Evolutionary conservation across 92 coral and sea anemone genomes (phyloP), one percentile per base, ranked within the genome.

Genomic region (Pocillopora grandis): DNA sequence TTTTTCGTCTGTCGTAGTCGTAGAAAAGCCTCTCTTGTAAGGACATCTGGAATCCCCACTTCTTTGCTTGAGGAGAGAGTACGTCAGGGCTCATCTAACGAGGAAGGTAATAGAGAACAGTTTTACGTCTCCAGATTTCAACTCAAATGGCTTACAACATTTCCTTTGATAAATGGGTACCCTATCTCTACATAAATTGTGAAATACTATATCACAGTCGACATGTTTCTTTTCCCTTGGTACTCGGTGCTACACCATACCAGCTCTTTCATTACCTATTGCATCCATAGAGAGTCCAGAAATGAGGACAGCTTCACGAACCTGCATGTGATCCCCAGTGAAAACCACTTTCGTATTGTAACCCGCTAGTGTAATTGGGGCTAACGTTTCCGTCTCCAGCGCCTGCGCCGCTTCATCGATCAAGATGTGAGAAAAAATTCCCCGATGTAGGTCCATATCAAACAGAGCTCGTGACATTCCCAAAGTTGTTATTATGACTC

Each of bases 271-370:
- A 42, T 42, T 7, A 42, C 8, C 52, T 42, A 42, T 7, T 42
- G 2, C 52, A 2, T 42, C 52, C 52, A 42, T 42, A 42, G 52
- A 42, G 52, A 42, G 52, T 3, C 52, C 8, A 7, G 52, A 42
- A 42, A 42, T 42, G 4, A 42, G 8, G 52, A 42, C 6, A 42
- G 35, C 59, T n/a, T 10, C 48, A 37, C 18, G 76, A 23, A 88
- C 91, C 91, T 88, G 91, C 92, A 89, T 89, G 79, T 89, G 92
- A 77, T 89, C 92, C 19, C 92, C 92, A 2, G 92, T 85, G 55
- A 89, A 85, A 12, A 89, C 92, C 64, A 89, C 71, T 66, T 49
- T 85, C 17, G 92, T 89, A 27, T 77, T 85, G 66, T 87, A 76
- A 37, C 92, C 92, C 20, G 92, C 92, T 15, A 89, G 64, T 48